Percentiles rank a stretch among this genome's conserved stretches.
Evolutionary conservation across 2,113 vertebrate genomes (phyloP).

Genomic region (Philantomba maxwellii): DNA sequence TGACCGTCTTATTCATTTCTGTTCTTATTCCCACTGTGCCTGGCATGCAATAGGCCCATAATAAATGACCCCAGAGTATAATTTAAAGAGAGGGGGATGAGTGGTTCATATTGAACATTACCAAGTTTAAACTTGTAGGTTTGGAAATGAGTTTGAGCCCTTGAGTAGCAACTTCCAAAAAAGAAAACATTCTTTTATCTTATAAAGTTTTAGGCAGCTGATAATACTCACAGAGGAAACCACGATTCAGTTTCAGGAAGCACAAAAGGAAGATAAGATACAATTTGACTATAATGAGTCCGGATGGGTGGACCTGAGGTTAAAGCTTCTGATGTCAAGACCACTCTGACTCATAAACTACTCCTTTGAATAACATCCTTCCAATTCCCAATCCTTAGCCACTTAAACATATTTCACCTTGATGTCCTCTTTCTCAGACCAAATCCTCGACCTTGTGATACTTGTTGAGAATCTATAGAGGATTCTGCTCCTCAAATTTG

Average conservation of each 20-base stretch:
- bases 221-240: slow-evolving; percentile 35
- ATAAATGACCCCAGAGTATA: not conserved
- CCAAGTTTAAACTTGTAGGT: not conserved
- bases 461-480: not conserved
- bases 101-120: too few relatives aligned
- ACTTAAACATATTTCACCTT: not conserved
- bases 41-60: not conserved
- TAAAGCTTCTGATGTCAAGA: slow-evolving; percentile 26
- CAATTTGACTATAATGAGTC: slow-evolving; percentile 5
- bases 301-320: slow-evolving; percentile 52
- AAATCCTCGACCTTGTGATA: not conserved
- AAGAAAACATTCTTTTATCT: slow-evolving; percentile 37
- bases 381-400: not conserved
- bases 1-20: not conserved
- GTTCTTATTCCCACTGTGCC: not conserved
- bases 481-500: not conserved
- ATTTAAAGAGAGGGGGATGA: not conserved
- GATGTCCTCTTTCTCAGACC: not conserved
- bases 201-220: not conserved
- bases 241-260: slow-evolving; percentile 63
- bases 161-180: not conserved
- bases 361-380: slow-evolving; percentile 43
- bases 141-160: not conserved
- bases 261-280: slow-evolving; percentile 51
- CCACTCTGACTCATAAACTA: slow-evolving; percentile 29